Evolutionary conservation across 2,113 vertebrate species (phyloP), one percentile per base, ranked within the genome.

Genomic region (Solenodon paradoxus): DNA sequence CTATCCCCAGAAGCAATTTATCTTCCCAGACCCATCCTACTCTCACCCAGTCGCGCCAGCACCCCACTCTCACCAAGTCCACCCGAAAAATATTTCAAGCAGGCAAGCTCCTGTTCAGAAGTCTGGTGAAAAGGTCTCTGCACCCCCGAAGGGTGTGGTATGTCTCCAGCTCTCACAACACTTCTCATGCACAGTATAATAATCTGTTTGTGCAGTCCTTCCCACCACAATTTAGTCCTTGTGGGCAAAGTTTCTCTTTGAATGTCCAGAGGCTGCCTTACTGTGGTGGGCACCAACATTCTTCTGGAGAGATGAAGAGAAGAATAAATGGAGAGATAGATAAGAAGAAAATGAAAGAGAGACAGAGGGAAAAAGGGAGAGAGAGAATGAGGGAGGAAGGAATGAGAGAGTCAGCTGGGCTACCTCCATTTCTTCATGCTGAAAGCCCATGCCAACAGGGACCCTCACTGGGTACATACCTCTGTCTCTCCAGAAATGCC

Each of bases 351-450:
- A 2, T 24, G 2, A 35, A 1, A 42, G 42, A 35, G 0, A 9
- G 40, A 24, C 3, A 15, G 10, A 9, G 7, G 2, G 11, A 2
- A 9, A 5, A 35, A 9, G 2, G 12, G 16, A 32, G 47, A 30
- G 20, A 74, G 53, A 26, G 1, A 0, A 12, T 8, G 0, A 1
- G 19, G 3, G 0, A 5, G 9, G 30, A 3, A 12, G 4, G 20
- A 5, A 49, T 20, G 12, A 6, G 16, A 35, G 53, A 6, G 17
- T 9, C 5, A 1, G 22, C 32, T 68, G 85, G 47, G 26, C 28
- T 32, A 12, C 7, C 17, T 55, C 40, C 64, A 59, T 78, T 77
- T 92, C 47, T 68, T 55, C 45, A 63, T 64, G 9, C 16, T 57
- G 32, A 59, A 77, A 72, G 30, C 10, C 17, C 20, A 4, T 0